These are phyloP conservation scores for Serripes groenlandicus DNA, from an alignment of 2,888 invertebrate species.

Conservation along the genomic window DNA sequence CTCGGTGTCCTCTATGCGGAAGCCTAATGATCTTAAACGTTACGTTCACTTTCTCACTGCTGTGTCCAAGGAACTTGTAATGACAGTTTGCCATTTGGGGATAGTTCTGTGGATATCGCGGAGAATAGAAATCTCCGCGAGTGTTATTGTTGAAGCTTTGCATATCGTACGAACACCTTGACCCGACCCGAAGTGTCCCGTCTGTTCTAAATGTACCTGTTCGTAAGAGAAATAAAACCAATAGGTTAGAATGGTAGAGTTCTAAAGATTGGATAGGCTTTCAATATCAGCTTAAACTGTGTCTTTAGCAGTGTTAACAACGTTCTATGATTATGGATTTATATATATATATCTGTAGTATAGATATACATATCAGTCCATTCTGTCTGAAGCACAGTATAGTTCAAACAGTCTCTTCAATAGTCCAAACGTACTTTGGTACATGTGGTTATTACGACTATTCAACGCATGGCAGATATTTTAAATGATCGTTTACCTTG, in stretches of 20 bases:
- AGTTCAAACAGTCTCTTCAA: neutral
- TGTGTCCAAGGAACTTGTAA: conserved; percentile 85
- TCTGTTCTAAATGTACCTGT: conserved; percentile 81
- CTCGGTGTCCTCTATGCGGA: conserved; percentile 35
- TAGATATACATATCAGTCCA: too few species aligned
- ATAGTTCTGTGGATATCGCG: conserved; percentile 86
- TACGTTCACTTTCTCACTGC: conserved; percentile 84
- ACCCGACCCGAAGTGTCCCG: conserved; percentile 76
- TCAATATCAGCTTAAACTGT: too few species aligned
- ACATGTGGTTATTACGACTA: too few species aligned
- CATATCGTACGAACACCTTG: conserved; percentile 82
- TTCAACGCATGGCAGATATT: too few species aligned
- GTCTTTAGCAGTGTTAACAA: too few species aligned
- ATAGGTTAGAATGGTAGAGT: too few species aligned
- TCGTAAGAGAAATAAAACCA: conserved; percentile 32
- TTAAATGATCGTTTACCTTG: too few species aligned
- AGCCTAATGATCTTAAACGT: conserved; percentile 83
- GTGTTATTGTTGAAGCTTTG: conserved; percentile 74
- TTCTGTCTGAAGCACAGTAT: neutral
- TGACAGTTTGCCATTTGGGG: conserved; percentile 85
- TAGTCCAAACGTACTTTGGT: neutral
- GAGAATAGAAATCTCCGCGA: conserved; percentile 84
- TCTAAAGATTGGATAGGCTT: too few species aligned
- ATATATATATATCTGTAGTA: too few species aligned
- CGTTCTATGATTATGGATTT: too few species aligned